These are phyloP conservation scores for Chanos chanos DNA, from an alignment of 2,797 vertebrate genomes.

Conservation along the genomic window DNA sequence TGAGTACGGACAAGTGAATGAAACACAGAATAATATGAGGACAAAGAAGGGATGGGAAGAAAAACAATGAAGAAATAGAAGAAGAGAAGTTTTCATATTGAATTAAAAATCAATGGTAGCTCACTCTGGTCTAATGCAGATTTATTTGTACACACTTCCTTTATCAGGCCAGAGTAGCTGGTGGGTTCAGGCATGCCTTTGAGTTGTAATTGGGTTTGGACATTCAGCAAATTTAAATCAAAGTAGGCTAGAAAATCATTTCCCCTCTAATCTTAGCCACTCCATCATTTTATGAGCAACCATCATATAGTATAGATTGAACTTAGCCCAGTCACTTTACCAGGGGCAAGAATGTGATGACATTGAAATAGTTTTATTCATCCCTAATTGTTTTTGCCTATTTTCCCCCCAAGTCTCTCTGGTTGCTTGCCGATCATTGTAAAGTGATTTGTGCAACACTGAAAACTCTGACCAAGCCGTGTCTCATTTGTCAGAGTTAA, in stretches of 20 bases:
- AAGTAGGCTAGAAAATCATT: neutral
- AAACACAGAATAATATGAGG: neutral
- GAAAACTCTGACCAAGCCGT: slow-evolving; percentile 44
- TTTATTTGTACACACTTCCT: slow-evolving; percentile 25
- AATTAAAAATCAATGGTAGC: slow-evolving; percentile 36
- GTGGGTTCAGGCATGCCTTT: slow-evolving; percentile 35
- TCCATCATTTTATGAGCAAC: slow-evolving; percentile 8
- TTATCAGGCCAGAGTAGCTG: slow-evolving; percentile 9
- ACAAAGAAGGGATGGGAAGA: neutral
- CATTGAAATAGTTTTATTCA: slow-evolving; percentile 58
- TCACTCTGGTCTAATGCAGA: slow-evolving; percentile 24
- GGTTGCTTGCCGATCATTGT: slow-evolving; percentile 56
- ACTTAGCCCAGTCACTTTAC: slow-evolving; percentile 54
- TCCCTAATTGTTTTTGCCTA: slow-evolving; percentile 58
- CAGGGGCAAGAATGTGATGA: slow-evolving; percentile 42
- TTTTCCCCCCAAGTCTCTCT: slow-evolving; percentile 20
- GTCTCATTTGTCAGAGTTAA: slow-evolving; percentile 65
- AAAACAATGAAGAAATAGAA: neutral
- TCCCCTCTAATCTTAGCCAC: neutral
- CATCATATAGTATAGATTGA: slow-evolving; percentile 48
- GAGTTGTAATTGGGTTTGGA: slow-evolving; percentile 41
- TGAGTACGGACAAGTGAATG: slow-evolving; percentile 1
- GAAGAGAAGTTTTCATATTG: slow-evolving; percentile 11
- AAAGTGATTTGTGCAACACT: slow-evolving; percentile 52
- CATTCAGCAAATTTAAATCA: slow-evolving; percentile 10